Evolutionary conservation across 2,797 vertebrate genomes (phyloP), one percentile per base, ranked within the genome.

Genomic region (Ctenopoma kingsleyae): DNA sequence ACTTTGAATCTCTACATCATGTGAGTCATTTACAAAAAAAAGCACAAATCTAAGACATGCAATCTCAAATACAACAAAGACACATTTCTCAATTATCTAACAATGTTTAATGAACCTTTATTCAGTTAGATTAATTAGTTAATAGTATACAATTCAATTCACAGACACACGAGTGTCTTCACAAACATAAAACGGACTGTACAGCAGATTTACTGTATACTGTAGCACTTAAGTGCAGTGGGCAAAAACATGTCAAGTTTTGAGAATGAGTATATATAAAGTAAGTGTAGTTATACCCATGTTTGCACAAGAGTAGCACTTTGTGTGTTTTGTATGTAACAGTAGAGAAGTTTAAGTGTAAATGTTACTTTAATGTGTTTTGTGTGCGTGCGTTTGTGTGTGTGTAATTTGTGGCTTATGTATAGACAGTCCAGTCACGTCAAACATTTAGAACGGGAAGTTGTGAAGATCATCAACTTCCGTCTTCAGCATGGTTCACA

Each of bases 71-170:
- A 86, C 67, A 79, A 51, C 58, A 74, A 30, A 60, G 55, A 86
- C 72, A 87, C 71, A 64, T 67, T 60, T 81, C 70, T 66, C 80
- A 88, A 86, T 92, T 91, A 94, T 91, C 89, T 91, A 94, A 92
- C 91, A 93, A 94, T 91, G 90, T 92, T 94, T 93, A 93, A 94
- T 93, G 89, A 90, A 80, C 80, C 90, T 92, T 93, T 91, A 93
- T 92, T 94, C 88, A 87, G 88, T 93, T 93, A 93, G 90, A 93
- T 93, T 92, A 92, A 93, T 91, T 90, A 93, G 93, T 91, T 93
- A 94, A 93, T 93, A 94, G 92, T 93, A 92, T 95, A 95, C 94
- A 95, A 93, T 93, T 94, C 87, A 94, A 93, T 91, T 92, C 93
- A 95, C 94, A 80, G 91, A 94, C 92, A 94, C 91, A 92, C 90